Evolutionary conservation across 2,797 vertebrate species (phyloP).

Genomic region (Scleropages formosus): DNA sequence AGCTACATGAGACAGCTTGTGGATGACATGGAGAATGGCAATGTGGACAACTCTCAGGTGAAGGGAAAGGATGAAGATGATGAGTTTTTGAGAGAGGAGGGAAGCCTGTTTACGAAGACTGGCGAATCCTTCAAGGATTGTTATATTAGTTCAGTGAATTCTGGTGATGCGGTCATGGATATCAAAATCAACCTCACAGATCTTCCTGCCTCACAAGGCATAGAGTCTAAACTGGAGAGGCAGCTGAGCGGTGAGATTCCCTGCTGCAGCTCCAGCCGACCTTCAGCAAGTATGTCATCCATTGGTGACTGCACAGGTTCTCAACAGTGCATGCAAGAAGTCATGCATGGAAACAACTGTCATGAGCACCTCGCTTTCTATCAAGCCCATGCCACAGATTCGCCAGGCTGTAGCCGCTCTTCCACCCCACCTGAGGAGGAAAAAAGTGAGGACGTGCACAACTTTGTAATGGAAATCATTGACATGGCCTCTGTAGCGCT

Average conservation of each 20-base stretch:
- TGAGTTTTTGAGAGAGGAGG: conserved; percentile 64
- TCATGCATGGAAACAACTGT: conserved; percentile 53
- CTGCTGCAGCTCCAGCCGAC: conserved; percentile 58
- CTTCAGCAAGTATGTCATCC: conserved; percentile 54
- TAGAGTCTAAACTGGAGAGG: conserved; percentile 60
- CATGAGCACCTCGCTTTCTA: conserved; percentile 63
- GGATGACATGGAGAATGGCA: conserved; percentile 94
- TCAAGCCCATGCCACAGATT: conserved; percentile 49
- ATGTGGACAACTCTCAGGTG: conserved; percentile 72
- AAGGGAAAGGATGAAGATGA: conserved; percentile 66
- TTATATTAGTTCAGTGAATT: conserved; percentile 54
- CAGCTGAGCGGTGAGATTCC: conserved; percentile 72
- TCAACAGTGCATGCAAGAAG: conserved; percentile 35
- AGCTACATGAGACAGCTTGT: conserved; percentile 73
- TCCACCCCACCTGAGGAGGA: conserved; percentile 53
- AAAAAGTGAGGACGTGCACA: conserved; percentile 72
- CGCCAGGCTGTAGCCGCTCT: conserved; percentile 60
- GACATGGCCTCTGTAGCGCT: conserved; percentile 87
- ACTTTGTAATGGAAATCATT: conserved; percentile 93
- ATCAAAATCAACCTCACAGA: conserved; percentile 50
- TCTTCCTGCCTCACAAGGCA: conserved; percentile 44
- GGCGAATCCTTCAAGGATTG: conserved; percentile 64
- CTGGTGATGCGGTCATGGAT: conserved; percentile 51
- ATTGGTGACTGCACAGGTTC: conserved; percentile 51
- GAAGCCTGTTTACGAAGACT: conserved; percentile 63